Evolutionary conservation across 2,113 vertebrate species (phyloP).

Genomic region (Petaurus breviceps): DNA sequence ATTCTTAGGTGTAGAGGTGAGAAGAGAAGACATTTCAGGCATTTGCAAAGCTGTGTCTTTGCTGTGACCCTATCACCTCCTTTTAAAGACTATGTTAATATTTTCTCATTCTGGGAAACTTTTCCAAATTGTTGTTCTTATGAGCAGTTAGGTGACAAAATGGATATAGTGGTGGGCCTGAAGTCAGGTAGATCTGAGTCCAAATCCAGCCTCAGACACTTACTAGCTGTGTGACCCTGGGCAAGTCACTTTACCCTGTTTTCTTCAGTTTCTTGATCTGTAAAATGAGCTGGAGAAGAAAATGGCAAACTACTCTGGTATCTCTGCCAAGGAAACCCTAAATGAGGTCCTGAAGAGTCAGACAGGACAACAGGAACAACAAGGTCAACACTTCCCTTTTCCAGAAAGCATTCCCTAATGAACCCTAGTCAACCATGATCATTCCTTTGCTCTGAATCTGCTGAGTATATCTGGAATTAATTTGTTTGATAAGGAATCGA

Average conservation of each 20-base stretch:
- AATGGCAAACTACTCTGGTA: background rate
- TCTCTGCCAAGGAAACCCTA: background rate
- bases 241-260: background rate
- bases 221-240: background rate
- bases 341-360: background rate
- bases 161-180: background rate
- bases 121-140: background rate
- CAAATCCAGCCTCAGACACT: background rate
- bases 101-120: background rate
- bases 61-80: background rate
- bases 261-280: background rate
- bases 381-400: background rate
- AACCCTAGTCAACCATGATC: background rate
- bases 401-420: background rate
- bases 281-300: background rate
- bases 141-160: background rate
- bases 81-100: background rate
- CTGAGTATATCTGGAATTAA: background rate
- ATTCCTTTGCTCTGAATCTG: background rate
- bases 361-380: background rate
- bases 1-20: background rate
- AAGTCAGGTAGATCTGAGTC: background rate
- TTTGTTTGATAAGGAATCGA: background rate
- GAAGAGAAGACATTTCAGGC: background rate
- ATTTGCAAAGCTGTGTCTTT: background rate